These are phyloP conservation scores for Cephalopachus bancanus DNA, from an alignment of 2,797 vertebrate species.

Conservation along the genomic window DNA sequence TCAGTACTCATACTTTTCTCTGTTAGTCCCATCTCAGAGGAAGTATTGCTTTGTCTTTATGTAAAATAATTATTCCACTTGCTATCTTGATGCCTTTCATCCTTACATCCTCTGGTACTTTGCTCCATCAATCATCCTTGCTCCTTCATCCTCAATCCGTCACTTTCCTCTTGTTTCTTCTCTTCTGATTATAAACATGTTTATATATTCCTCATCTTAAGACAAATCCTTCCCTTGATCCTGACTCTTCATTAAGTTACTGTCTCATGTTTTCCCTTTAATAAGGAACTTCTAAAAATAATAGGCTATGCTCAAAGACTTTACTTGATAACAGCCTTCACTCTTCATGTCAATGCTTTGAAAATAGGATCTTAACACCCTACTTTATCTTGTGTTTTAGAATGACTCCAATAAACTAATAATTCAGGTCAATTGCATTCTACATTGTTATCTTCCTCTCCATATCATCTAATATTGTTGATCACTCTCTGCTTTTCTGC, in stretches of 20 bases:
- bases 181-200: slow-evolving; percentile 51
- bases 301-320: neutral
- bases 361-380: slow-evolving; percentile 55
- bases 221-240: slow-evolving; percentile 69
- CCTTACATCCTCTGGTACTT: slow-evolving; percentile 26
- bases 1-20: neutral
- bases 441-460: slow-evolving; percentile 25
- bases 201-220: neutral
- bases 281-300: slow-evolving; percentile 61
- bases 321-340: neutral
- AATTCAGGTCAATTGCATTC: neutral
- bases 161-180: slow-evolving; percentile 15
- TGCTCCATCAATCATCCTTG: slow-evolving; percentile 2
- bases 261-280: slow-evolving; percentile 52
- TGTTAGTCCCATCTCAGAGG: slow-evolving; percentile 33
- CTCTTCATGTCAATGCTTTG: neutral
- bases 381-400: neutral
- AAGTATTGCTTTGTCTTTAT: slow-evolving; percentile 63
- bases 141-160: slow-evolving; percentile 24
- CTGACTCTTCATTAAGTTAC: slow-evolving; percentile 31
- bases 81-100: slow-evolving; percentile 46
- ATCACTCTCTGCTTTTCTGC: slow-evolving; percentile 23
- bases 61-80: slow-evolving; percentile 66
- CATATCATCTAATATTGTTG: neutral
- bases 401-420: slow-evolving; percentile 54